Conservation (phyloP, 2,888 invertebrate genomes). For the Sarcophaga subvicina region DNA sequence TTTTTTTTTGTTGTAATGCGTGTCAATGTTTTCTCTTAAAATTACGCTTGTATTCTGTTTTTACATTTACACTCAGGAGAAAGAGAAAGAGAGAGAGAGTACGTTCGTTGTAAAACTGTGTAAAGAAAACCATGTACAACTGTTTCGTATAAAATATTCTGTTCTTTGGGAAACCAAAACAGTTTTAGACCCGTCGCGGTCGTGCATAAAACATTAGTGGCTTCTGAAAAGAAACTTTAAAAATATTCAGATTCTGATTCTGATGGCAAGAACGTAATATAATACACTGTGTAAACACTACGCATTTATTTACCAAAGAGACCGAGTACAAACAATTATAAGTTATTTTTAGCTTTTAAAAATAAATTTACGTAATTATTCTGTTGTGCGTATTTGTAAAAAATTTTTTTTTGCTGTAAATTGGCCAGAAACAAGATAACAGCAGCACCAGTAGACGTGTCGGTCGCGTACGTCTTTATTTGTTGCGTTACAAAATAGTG, state of each 20-base stretch:
- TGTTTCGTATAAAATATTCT: constrained; percentile 49
- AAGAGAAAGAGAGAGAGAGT: constrained; percentile 9
- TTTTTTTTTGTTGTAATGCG: too few relatives aligned
- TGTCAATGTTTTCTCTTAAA: too few relatives aligned
- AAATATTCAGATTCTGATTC: too few relatives aligned
- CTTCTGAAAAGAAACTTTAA: too few relatives aligned
- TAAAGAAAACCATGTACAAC: constrained; percentile 14
- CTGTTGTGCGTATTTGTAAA: not conserved
- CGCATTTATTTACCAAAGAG: not conserved
- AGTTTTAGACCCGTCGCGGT: constrained; percentile 34
- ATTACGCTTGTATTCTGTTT: too few relatives aligned
- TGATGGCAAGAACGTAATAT: too few relatives aligned
- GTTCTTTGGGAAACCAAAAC: constrained; percentile 15
- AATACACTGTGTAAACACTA: not conserved
- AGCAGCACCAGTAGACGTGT: constrained; percentile 55
- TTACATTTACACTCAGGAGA: not conserved
- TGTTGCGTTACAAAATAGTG: constrained; percentile 39
- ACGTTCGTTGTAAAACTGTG: not conserved
- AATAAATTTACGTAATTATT: constrained; percentile 22
- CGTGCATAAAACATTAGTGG: constrained; percentile 4
- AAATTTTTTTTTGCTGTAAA: not conserved
- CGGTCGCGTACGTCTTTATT: constrained; percentile 57
- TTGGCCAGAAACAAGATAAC: not conserved
- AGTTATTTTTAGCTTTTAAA: too few relatives aligned
- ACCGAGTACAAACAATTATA: too few relatives aligned